Conservation (phyloP, 2,113 vertebrate species). For the Colinus virginianus region DNA sequence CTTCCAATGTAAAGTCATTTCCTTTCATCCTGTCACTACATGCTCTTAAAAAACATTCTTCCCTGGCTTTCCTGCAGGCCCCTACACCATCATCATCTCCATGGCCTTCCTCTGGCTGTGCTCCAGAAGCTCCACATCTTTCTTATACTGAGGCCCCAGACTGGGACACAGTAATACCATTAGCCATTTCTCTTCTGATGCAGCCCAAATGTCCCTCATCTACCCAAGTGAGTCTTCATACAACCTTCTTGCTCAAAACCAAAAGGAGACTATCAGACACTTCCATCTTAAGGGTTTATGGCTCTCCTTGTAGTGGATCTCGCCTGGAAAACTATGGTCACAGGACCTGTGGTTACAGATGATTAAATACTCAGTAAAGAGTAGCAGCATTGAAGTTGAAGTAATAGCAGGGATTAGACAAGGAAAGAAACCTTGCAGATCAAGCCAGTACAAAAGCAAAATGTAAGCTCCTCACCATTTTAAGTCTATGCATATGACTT, state of each 20-base stretch:
- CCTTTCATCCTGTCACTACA: too few relatives aligned
- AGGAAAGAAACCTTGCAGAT: not conserved
- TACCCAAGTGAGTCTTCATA: not conserved
- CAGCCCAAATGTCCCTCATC: not conserved
- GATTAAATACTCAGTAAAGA: slow-evolving; percentile 27
- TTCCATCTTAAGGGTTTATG: slow-evolving; percentile 14
- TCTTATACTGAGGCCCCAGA: too few relatives aligned
- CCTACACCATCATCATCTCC: too few relatives aligned
- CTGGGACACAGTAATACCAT: too few relatives aligned
- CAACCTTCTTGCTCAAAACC: not conserved
- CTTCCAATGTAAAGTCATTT: too few relatives aligned
- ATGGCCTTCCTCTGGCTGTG: too few relatives aligned
- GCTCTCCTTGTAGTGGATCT: not conserved
- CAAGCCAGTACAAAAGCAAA: not conserved
- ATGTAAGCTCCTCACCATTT: not conserved
- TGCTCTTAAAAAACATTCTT: too few relatives aligned
- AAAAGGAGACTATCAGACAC: not conserved
- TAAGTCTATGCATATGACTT: not conserved
- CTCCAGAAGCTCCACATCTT: too few relatives aligned
- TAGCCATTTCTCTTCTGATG: too few relatives aligned
- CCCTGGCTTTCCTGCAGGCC: too few relatives aligned
- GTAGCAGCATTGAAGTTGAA: not conserved
- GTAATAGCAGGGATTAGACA: not conserved
- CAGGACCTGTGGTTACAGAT: slow-evolving; percentile 5
- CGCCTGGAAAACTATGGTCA: not conserved